phyloP scores from a whole-genome alignment of 2,888 invertebrate genomes.

The Clivina fossor region DNA sequence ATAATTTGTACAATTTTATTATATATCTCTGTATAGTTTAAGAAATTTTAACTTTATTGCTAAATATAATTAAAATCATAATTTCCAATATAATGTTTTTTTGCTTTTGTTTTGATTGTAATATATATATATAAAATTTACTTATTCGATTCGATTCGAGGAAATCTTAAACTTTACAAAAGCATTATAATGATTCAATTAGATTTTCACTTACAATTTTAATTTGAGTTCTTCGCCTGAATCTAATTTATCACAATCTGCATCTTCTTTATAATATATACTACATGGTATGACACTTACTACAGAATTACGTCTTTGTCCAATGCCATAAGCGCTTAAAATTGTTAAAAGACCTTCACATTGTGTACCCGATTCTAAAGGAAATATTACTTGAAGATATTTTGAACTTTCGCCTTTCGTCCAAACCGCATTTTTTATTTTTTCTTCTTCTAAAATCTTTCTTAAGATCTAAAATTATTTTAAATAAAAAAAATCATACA shows the following conservation, averaged over 20 bases:
- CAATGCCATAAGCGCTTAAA: slow-evolving; percentile 63
- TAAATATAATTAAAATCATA: no score
- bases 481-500: slow-evolving; percentile 14
- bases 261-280: slow-evolving; percentile 56
- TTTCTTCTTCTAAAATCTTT: slow-evolving; percentile 57
- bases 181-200: background rate
- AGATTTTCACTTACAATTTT: slow-evolving; percentile 15
- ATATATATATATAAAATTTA: no score
- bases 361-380: slow-evolving; percentile 59
- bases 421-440: slow-evolving; percentile 62
- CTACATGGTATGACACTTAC: slow-evolving; percentile 66
- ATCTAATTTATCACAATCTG: slow-evolving; percentile 41
- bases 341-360: slow-evolving; percentile 64
- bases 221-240: slow-evolving; percentile 28
- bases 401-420: slow-evolving; percentile 55
- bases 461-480: slow-evolving; percentile 52
- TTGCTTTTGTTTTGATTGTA: no score
- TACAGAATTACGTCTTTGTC: slow-evolving; percentile 60
- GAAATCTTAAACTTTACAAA: no score
- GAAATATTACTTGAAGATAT: slow-evolving; percentile 62
- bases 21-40: no score
- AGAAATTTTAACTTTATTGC: no score
- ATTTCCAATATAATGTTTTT: no score
- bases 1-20: no score
- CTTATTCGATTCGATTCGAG: no score